Evolutionary conservation across 2,888 invertebrate genomes (phyloP).

Genomic region (Apamea crenata): DNA sequence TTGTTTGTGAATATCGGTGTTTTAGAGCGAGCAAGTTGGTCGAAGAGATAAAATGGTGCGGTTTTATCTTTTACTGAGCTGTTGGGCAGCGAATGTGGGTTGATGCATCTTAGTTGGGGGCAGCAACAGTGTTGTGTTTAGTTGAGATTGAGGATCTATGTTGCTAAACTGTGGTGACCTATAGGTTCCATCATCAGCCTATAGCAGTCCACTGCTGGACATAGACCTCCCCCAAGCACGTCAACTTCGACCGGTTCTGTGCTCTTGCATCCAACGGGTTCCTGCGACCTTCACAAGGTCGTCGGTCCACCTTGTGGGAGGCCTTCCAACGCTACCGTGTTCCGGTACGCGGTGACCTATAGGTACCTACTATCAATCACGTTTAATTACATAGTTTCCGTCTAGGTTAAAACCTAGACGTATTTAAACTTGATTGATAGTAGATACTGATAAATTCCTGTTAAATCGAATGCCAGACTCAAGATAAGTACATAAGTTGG

Average conservation of each 20-base stretch:
- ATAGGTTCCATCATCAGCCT: too few species aligned
- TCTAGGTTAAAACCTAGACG: neutral
- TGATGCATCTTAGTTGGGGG: neutral
- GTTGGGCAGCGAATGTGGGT: slow-evolving; percentile 16
- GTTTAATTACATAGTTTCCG: neutral
- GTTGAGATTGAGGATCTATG: neutral
- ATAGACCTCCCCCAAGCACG: too few species aligned
- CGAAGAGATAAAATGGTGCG: slow-evolving; percentile 38
- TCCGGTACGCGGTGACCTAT: too few species aligned
- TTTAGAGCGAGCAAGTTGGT: slow-evolving; percentile 36
- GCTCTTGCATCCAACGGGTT: too few species aligned
- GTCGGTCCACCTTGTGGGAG: too few species aligned
- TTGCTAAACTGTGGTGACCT: neutral
- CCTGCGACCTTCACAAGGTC: too few species aligned
- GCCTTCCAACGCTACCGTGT: too few species aligned
- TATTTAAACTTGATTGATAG: too few species aligned
- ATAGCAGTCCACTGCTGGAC: too few species aligned
- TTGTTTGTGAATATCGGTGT: slow-evolving; percentile 54
- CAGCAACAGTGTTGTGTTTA: slow-evolving; percentile 21
- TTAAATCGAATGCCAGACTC: neutral
- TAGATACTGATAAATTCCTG: too few species aligned
- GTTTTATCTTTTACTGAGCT: slow-evolving; percentile 43
- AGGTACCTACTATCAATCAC: neutral
- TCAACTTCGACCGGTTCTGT: too few species aligned
- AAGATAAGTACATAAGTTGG: neutral